A percentile compares a stretch with the other conserved stretches of the same genome.
Conservation (phyloP, 2,888 invertebrate species). For the Tanypteryx hageni region DNA sequence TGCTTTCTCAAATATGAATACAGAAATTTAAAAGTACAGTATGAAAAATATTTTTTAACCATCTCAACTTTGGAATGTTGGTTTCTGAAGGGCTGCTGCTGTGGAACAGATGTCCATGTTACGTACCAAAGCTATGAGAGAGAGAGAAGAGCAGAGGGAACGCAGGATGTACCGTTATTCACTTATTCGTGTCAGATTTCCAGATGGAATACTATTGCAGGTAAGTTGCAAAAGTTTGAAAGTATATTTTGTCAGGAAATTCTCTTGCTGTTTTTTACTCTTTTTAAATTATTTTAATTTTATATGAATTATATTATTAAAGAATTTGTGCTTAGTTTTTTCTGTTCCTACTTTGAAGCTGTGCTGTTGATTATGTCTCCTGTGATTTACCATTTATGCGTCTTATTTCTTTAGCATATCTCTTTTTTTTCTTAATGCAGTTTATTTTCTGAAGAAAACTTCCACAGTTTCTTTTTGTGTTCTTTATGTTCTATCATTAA, state of each 20-base stretch:
- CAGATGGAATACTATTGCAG: conserved; percentile 90
- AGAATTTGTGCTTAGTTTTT: neutral
- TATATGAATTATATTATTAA: neutral
- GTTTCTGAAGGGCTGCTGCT: conserved; percentile 81
- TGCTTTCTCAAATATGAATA: neutral
- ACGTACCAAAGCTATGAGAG: conserved; percentile 96
- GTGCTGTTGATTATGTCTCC: no score
- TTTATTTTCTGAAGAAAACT: neutral
- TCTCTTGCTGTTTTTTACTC: neutral
- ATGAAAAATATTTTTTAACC: conserved; percentile 68
- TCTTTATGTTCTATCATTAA: no score
- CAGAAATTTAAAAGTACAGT: conserved; percentile 54
- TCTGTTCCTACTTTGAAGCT: neutral
- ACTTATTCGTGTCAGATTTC: conserved; percentile 91
- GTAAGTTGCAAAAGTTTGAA: conserved; percentile 74
- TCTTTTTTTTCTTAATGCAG: no score
- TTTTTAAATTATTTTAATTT: no score
- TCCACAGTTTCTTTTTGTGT: neutral
- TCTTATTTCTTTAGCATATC: no score
- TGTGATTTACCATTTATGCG: no score
- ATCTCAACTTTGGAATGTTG: no score
- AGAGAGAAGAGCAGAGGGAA: conserved; percentile 89
- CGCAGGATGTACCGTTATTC: conserved; percentile 90
- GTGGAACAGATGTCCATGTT: conserved; percentile 89
- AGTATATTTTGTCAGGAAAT: conserved; percentile 22